Conservation (phyloP, 92 coral and sea anemone genomes). For the Epizoanthus rinbou region DNA sequence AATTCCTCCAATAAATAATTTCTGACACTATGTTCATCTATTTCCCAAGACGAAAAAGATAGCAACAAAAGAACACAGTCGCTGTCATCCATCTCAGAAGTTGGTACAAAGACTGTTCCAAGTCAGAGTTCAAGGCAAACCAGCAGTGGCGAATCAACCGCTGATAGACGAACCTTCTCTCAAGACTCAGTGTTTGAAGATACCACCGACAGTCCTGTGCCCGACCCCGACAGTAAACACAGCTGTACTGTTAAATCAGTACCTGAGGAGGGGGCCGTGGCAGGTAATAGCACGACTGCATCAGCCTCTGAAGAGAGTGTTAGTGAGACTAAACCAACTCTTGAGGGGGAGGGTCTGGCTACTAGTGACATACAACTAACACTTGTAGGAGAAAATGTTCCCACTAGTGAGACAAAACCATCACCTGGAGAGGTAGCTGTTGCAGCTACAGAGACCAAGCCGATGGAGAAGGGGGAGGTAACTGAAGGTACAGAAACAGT, state of each 20-base stretch:
- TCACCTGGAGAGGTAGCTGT: background rate
- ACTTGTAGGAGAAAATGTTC: too few species aligned
- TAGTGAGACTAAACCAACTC: background rate
- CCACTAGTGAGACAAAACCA: too few species aligned
- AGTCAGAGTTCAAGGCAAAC: background rate
- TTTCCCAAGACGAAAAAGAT: conserved; percentile 1
- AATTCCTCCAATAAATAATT: background rate
- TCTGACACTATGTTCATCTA: background rate
- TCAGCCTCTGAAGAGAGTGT: conserved; percentile 6
- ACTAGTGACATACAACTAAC: background rate
- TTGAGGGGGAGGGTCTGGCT: background rate
- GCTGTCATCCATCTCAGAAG: background rate
- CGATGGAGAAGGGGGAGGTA: background rate
- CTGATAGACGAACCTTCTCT: background rate
- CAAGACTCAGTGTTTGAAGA: conserved; percentile 1
- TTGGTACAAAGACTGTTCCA: background rate
- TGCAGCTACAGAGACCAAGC: background rate
- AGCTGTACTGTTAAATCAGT: background rate
- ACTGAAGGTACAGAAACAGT: background rate
- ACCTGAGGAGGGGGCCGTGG: conserved; percentile 30
- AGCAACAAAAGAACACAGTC: conserved; percentile 19
- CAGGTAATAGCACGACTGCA: background rate
- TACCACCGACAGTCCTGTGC: background rate
- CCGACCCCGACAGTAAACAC: background rate
- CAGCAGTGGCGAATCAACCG: background rate